Base-by-base conservation (phyloP, 2,797 vertebrate genomes). In the Luscinia megarhynchos region DNA sequence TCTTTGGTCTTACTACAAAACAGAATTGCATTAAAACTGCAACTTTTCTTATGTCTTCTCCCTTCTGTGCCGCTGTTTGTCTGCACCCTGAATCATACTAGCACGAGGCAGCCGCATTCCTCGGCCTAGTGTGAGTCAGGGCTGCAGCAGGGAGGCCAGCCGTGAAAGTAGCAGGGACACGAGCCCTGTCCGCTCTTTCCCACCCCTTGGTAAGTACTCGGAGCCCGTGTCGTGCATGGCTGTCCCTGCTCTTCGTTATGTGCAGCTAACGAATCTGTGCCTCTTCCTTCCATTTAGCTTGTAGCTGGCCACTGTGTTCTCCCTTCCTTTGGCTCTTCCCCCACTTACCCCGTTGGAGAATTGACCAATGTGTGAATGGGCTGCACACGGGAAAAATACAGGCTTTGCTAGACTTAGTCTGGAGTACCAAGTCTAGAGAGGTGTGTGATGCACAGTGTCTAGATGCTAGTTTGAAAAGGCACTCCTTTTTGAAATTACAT, bases 41-140 rank as follows among this genome's bases (percentile, higher is more conserved):
- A 92, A 87, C 95, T 96, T 97, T 97, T 98, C 96, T 95, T 97
- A 82, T 97, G 93, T 97, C 96, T 97, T 95, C 92, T 95, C 87
- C 97, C 95, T 94, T 95, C 84, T 97, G 77, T 97, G 96, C 97
- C 93, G 95, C 97, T 96, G 87, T 94, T 78, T 91, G 73, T 62
- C 92, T 96, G 96, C 95, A 34, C 96, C 95, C 93, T 97, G 97
- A 97, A 97, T 91, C 90, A 87, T 95, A 89, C 93, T 98, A 99
- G 99, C 98, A n/a, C 99, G 99, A 97, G 99, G 99, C 98, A 99
- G 99, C 97, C 99, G 99, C 96, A 99, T 99, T 97, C 99, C 99
- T 95, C 99, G 99, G 84, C 99, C 99, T 97, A 99, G 99, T 97
- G 99, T 99, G 98, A 99, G 99, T 98, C 99, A 99, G 98, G 99